A percentile compares a stretch with the other conserved stretches of the same genome.
Conservation (phyloP, 1,140 invertebrate genomes). For the Hirudo medicinalis region DNA sequence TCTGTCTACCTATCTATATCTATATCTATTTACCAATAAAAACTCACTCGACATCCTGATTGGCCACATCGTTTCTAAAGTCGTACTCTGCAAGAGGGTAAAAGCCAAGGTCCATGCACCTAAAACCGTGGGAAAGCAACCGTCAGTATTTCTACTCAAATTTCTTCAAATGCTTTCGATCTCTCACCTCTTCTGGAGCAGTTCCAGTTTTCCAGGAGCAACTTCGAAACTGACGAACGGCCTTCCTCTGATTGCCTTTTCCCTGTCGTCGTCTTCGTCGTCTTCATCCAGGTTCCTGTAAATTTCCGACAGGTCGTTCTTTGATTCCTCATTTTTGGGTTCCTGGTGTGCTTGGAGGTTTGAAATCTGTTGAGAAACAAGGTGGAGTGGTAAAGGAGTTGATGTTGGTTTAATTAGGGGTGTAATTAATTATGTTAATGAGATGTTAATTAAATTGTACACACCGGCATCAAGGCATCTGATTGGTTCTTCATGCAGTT, state of each 20-base stretch:
- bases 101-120: constrained; percentile 91
- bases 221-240: constrained; percentile 71
- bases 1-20: too few relatives aligned
- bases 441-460: too few relatives aligned
- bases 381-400: too few relatives aligned
- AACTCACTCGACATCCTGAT: constrained; percentile 74
- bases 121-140: too few relatives aligned
- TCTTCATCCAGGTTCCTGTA: constrained; percentile 96
- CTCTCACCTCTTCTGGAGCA: constrained; percentile 69
- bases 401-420: too few relatives aligned
- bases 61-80: constrained; percentile 90
- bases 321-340: neutral
- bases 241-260: constrained; percentile 28
- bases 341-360: neutral
- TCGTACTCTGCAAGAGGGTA: constrained; percentile 96
- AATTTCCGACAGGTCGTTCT: constrained; percentile 79
- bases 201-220: constrained; percentile 77
- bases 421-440: too few relatives aligned
- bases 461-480: too few relatives aligned
- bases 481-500: constrained; percentile 54
- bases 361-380: too few relatives aligned
- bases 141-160: too few relatives aligned
- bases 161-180: too few relatives aligned
- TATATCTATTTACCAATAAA: too few relatives aligned
- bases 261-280: constrained; percentile 74